phyloP scores from a whole-genome alignment of 2,888 invertebrate genomes.

The Byasa hedistus region DNA sequence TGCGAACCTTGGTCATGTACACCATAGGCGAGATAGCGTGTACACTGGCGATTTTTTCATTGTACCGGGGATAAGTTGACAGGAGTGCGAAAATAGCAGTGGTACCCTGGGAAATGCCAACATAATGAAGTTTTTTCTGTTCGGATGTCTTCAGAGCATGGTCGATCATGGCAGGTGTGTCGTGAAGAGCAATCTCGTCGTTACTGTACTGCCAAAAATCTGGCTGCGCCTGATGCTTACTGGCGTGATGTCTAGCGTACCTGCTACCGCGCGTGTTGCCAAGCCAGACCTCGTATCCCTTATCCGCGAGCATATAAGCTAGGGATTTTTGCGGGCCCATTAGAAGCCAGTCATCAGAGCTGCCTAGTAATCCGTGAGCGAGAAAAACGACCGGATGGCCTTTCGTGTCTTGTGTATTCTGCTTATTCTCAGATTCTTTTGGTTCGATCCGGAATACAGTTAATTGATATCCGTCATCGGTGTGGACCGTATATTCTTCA shows the following conservation, averaged over 20 bases:
- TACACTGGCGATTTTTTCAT: slow-evolving; percentile 63
- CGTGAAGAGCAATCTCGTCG: slow-evolving; percentile 68
- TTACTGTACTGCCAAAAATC: slow-evolving; percentile 72
- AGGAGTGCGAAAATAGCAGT: slow-evolving; percentile 63
- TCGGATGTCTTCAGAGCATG: slow-evolving; percentile 53
- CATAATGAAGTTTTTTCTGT: slow-evolving; percentile 61
- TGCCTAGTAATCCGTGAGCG: slow-evolving; percentile 83
- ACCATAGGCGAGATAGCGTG: slow-evolving; percentile 69
- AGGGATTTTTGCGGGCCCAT: slow-evolving; percentile 80
- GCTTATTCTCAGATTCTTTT: slow-evolving; percentile 39
- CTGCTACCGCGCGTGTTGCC: slow-evolving; percentile 70
- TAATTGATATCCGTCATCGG: slow-evolving; percentile 70
- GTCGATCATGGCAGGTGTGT: slow-evolving; percentile 72
- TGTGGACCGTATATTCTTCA: slow-evolving; percentile 62
- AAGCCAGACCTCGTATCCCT: slow-evolving; percentile 72
- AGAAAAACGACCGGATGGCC: slow-evolving; percentile 73
- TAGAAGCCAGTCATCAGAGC: slow-evolving; percentile 84
- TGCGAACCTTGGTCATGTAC: slow-evolving; percentile 66
- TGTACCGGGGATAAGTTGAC: slow-evolving; percentile 59
- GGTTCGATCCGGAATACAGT: slow-evolving; percentile 66
- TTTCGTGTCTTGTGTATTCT: slow-evolving; percentile 37
- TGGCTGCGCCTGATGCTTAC: slow-evolving; percentile 56
- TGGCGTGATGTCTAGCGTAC: slow-evolving; percentile 61
- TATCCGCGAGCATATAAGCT: slow-evolving; percentile 61
- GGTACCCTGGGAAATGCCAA: slow-evolving; percentile 62